Percentiles rank a stretch among this genome's conserved stretches.
Conservation (phyloP, 2,888 invertebrate species). For the Trissolcus japonicus region DNA sequence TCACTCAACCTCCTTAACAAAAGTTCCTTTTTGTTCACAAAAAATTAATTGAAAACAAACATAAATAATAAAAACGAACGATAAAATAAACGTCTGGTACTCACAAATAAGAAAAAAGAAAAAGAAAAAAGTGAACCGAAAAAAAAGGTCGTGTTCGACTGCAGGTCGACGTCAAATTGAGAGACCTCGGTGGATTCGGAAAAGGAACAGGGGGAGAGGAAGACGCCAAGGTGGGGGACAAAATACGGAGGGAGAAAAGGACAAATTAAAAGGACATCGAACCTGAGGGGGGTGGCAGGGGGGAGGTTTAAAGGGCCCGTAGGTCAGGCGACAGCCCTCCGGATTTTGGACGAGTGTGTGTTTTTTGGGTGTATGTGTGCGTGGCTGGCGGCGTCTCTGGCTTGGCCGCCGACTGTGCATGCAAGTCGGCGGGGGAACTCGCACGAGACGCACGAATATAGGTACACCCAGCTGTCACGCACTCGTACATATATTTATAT, state of each 20-base stretch:
- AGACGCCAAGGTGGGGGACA: background rate
- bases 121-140: conserved; percentile 10
- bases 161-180: conserved; percentile 27
- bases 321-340: conserved; percentile 28
- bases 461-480: conserved; percentile 59
- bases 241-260: conserved; percentile 9
- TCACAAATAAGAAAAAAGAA: background rate
- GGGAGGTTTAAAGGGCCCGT: conserved; percentile 77
- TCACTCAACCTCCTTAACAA: background rate
- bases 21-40: background rate
- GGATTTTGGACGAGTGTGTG: conserved; percentile 21
- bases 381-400: conserved; percentile 9
- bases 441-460: conserved; percentile 43
- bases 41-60: background rate
- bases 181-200: conserved; percentile 9
- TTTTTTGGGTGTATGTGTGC: conserved; percentile 12
- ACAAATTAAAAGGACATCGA: conserved; percentile 70
- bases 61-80: background rate
- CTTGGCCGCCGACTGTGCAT: conserved; percentile 23
- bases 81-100: background rate
- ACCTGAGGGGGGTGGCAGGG: conserved; percentile 49
- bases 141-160: conserved; percentile 12
- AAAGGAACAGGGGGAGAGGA: conserved; percentile 26
- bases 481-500: conserved; percentile 47
- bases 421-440: conserved; percentile 30